A percentile compares a stretch with the other conserved stretches of the same genome.
Evolutionary conservation across 2,888 invertebrate genomes (phyloP).

Genomic region (Oasisia sp.): DNA sequence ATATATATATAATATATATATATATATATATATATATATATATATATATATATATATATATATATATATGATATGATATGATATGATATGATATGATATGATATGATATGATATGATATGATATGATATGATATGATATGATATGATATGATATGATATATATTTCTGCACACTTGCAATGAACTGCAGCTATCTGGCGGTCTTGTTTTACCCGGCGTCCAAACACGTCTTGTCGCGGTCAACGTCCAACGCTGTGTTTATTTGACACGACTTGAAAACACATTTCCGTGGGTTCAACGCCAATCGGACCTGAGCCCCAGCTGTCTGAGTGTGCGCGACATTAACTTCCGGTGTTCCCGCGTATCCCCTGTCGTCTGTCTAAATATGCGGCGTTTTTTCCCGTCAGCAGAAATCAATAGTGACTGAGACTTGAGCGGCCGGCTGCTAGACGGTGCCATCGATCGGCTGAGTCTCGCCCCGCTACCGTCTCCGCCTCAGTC

Average conservation of each 20-base stretch:
- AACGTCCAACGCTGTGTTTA: neutral
- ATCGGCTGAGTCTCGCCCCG: neutral
- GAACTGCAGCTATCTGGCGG: too few species aligned
- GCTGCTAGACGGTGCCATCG: neutral
- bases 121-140: too few species aligned
- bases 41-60: too few species aligned
- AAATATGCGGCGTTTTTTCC: neutral
- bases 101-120: too few species aligned
- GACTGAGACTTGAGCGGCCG: neutral
- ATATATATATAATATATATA: too few species aligned
- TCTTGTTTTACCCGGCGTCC: neutral
- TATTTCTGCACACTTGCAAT: too few species aligned
- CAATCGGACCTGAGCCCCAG: neutral
- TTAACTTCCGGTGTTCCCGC: neutral
- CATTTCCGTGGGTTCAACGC: neutral
- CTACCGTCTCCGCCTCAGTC: too few species aligned
- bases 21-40: too few species aligned
- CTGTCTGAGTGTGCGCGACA: neutral
- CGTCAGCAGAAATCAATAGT: neutral
- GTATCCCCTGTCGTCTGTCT: neutral
- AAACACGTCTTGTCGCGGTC: neutral
- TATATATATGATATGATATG: too few species aligned
- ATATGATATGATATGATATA: too few species aligned
- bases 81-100: too few species aligned
- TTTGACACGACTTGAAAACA: too few species aligned